Conservation (phyloP, 2,888 invertebrate genomes). For the Erynnis tages region DNA sequence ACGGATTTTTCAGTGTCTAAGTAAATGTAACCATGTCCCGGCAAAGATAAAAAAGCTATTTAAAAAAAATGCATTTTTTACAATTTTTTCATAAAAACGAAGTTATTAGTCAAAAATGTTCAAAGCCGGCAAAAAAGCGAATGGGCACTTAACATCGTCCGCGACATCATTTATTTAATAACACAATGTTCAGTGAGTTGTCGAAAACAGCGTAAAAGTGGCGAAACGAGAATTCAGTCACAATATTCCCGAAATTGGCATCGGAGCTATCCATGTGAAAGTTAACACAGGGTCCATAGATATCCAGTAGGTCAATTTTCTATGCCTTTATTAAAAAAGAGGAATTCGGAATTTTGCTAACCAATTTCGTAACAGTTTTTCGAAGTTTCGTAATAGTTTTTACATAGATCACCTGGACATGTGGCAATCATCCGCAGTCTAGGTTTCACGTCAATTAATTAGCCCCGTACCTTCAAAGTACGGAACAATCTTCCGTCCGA, state of each 20-base stretch:
- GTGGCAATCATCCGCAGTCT: too few species aligned
- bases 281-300: conserved; percentile 9
- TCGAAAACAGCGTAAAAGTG: conserved; percentile 20
- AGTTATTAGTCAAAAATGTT: conserved; percentile 26
- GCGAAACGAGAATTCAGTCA: conserved; percentile 12
- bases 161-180: conserved; percentile 31
- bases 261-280: conserved; percentile 19
- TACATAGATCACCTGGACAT: too few species aligned
- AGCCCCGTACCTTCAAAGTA: too few species aligned
- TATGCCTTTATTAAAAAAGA: too few species aligned
- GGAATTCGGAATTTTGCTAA: too few species aligned
- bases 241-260: conserved; percentile 21
- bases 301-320: conserved; percentile 2
- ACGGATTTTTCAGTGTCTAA: too few species aligned
- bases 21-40: too few species aligned
- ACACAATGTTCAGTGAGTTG: conserved; percentile 19
- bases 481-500: too few species aligned
- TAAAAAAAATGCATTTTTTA: background rate
- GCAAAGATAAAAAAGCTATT: background rate
- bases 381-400: too few species aligned
- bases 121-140: conserved; percentile 24
- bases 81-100: background rate
- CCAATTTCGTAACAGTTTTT: too few species aligned
- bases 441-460: too few species aligned
- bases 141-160: conserved; percentile 41